phyloP scores from a whole-genome alignment of 2,888 invertebrate genomes.

The Drosophila quasianomalipes region DNA sequence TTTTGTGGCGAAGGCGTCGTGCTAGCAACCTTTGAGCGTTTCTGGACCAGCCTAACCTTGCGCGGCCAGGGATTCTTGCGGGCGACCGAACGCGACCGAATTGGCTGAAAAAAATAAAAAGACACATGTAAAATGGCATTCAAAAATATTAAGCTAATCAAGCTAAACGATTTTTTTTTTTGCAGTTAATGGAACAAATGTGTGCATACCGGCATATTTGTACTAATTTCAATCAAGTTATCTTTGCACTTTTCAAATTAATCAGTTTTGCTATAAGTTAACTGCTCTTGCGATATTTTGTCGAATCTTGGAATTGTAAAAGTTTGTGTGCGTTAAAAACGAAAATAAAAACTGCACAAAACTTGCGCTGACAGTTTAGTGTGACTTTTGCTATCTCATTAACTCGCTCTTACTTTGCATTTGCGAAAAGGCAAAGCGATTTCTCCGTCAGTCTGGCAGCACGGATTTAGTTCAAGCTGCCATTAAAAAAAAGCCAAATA shows the following conservation, averaged over 20 bases:
- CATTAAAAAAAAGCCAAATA: background rate
- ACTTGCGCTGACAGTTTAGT: constrained; percentile 23
- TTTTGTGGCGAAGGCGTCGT: constrained; percentile 69
- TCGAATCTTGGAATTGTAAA: background rate
- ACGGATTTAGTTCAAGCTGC: background rate
- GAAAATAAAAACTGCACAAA: constrained; percentile 1
- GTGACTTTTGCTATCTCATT: constrained; percentile 3
- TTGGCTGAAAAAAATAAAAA: constrained; percentile 51
- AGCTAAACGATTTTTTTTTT: background rate
- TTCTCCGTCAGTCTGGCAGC: constrained; percentile 16
- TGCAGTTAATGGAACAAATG: background rate
- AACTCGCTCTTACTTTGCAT: no score
- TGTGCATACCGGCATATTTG: constrained; percentile 34
- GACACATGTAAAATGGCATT: background rate
- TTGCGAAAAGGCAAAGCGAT: background rate
- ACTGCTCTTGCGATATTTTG: background rate
- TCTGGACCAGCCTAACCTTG: constrained; percentile 45
- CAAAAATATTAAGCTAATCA: background rate
- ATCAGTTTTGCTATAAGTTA: background rate
- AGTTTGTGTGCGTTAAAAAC: background rate
- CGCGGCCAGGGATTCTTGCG: constrained; percentile 65
- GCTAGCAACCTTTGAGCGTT: constrained; percentile 43
- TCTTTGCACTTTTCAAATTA: background rate
- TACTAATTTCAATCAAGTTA: background rate
- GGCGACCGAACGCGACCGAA: constrained; percentile 34